Evolutionary conservation across 2,888 invertebrate species (phyloP), one percentile per base, ranked within the genome.

Genomic region (Chymomyza caudatula): DNA sequence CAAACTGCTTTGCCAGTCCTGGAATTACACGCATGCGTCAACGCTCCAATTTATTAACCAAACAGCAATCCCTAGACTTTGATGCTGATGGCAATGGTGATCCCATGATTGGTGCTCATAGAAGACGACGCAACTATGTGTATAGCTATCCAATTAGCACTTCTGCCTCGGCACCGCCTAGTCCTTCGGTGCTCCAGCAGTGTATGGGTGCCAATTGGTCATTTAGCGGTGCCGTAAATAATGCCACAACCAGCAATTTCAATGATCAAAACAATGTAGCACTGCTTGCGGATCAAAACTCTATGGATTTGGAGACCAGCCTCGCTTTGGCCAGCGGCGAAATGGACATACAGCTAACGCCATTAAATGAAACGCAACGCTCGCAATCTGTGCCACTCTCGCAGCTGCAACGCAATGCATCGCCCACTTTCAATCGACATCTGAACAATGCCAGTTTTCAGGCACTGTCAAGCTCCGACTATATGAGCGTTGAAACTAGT

Each of bases 361-460:
- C 63, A 25, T 71, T 80, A 25, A 67, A 74, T 23, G 85, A 83
- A 49, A 87, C 85, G 15, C 88, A 88, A 59, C 92, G 96, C 60
- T 96, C 96, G 5, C 96, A 96, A 81, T 96, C 96, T 13, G 96
- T 96, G 56, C 96, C 96, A 0, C 89, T 95, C 19, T 89, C 88
- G 0, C 88, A 88, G 22, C 59, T 88, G 56, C 88, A 89, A 44
- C 87, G 87, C 37, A 80, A 78, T 15, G 87, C 85, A 25, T 85
- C 88, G 6, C 88, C 89, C 23, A 81, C 82, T 29, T 89, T 89
- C 61, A 88, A 85, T 76, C 86, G 87, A 4, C 82, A 80, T 55
- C 17, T 65, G 13, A 55, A 43, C 44, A 25, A 25, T 25, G 54
- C 15, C 54, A 68, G 44, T 54, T 59, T 49, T 25, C 79, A 76